These are phyloP conservation scores for Gortyna flavago DNA, from an alignment of 2,888 invertebrate genomes.

Conservation along the genomic window DNA sequence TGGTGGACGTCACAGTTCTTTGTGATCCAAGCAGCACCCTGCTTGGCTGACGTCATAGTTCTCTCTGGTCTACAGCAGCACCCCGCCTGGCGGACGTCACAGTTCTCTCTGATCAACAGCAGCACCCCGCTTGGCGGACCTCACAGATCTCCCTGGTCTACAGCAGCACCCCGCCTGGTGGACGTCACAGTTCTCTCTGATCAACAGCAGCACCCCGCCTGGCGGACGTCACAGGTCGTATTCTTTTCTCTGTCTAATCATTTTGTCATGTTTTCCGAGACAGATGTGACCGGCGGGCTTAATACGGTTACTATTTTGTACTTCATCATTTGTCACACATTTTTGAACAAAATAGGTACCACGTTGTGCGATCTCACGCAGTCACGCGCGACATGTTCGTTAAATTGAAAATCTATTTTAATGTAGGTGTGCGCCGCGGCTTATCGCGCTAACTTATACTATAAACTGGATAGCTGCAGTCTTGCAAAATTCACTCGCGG, in stretches of 20 bases:
- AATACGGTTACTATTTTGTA: background rate
- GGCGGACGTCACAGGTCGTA: background rate
- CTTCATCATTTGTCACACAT: background rate
- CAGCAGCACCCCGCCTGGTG: too few relatives aligned
- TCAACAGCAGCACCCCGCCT: background rate
- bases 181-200: background rate
- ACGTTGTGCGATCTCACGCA: conserved; percentile 5
- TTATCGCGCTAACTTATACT: conserved; percentile 38
- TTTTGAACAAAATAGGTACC: background rate
- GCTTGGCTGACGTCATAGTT: too few relatives aligned
- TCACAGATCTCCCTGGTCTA: too few relatives aligned
- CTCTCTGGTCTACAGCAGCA: too few relatives aligned
- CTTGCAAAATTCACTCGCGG: too few relatives aligned
- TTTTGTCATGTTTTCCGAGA: background rate
- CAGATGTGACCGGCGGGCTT: background rate
- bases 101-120: too few relatives aligned
- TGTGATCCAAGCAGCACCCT: too few relatives aligned
- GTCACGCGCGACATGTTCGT: background rate
- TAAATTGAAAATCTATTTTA: conserved; percentile 44
- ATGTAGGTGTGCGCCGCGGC: conserved; percentile 18
- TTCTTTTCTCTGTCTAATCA: background rate
- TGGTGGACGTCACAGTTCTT: too few relatives aligned
- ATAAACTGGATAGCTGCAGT: conserved; percentile 47
- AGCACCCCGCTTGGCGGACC: too few relatives aligned
- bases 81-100: too few relatives aligned